Conservation (phyloP, 2,113 vertebrate species). For the Eublepharis macularius region DNA sequence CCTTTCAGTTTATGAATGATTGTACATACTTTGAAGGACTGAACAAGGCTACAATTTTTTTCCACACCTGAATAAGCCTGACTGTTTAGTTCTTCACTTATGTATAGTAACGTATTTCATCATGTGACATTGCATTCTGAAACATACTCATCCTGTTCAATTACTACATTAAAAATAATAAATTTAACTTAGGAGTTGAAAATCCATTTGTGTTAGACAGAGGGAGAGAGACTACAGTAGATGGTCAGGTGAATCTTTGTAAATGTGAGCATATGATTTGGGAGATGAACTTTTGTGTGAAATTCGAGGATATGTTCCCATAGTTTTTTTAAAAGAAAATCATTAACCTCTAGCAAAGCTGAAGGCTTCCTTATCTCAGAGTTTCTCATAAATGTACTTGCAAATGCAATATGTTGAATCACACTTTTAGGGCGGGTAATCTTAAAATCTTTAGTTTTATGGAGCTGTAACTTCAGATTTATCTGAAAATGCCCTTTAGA, state of each 20-base stretch:
- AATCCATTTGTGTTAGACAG: background rate
- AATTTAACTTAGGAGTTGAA: no score
- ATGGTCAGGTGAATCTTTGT: background rate
- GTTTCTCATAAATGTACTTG: background rate
- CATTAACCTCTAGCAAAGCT: constrained; percentile 39
- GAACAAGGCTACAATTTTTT: background rate
- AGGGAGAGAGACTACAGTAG: background rate
- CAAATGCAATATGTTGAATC: background rate
- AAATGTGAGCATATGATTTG: background rate
- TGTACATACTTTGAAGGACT: no score
- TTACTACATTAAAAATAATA: no score
- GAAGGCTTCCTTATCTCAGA: background rate
- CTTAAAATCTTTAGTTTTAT: background rate
- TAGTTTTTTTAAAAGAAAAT: constrained; percentile 25
- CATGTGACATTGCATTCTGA: background rate
- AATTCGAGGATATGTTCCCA: background rate
- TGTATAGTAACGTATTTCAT: background rate
- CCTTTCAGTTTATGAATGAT: no score
- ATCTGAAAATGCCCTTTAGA: background rate
- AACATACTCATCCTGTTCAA: no score
- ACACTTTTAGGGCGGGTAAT: constrained; percentile 2
- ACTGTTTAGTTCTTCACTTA: background rate
- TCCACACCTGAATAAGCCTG: background rate
- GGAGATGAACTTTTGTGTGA: background rate
- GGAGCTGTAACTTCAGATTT: background rate